Conservation (phyloP, 2,888 invertebrate genomes). For the Glaucopsyche alexis region DNA sequence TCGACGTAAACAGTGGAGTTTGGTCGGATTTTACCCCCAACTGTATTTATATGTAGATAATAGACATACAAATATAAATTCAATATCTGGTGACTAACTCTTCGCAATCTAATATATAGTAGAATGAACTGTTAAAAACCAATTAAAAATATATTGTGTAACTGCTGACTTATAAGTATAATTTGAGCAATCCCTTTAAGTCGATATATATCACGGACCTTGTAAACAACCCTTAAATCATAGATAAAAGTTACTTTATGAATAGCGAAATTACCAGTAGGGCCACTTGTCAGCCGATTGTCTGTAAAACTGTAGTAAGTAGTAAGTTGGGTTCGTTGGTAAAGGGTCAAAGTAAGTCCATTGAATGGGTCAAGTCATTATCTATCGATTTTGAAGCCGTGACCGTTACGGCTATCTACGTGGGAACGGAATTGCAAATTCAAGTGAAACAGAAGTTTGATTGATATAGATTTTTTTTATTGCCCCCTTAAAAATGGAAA, state of each 20-base stretch:
- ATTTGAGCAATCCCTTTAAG: conserved; percentile 31
- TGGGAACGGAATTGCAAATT: conserved; percentile 37
- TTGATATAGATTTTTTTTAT: conserved; percentile 1
- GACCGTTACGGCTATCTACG: conserved; percentile 39
- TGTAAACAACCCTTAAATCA: conserved; percentile 35
- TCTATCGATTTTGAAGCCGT: conserved; percentile 39
- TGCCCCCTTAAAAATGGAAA: background rate
- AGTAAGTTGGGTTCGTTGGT: conserved; percentile 44
- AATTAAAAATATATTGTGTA: background rate
- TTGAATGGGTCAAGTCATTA: conserved; percentile 40
- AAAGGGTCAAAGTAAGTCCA: conserved; percentile 39
- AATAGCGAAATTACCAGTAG: conserved; percentile 53
- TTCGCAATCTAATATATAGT: too few relatives aligned
- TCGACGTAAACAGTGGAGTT: too few relatives aligned
- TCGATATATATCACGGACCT: conserved; percentile 10
- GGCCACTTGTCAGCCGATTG: conserved; percentile 44
- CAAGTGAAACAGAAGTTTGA: conserved; percentile 24
- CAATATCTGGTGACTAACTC: too few relatives aligned
- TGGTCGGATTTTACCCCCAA: too few relatives aligned
- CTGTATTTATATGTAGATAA: too few relatives aligned
- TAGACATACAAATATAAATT: too few relatives aligned
- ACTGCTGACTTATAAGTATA: background rate
- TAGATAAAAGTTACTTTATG: conserved; percentile 44
- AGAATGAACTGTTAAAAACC: too few relatives aligned
- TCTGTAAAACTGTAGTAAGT: conserved; percentile 34